Evolutionary conservation across 2,113 vertebrate species (phyloP), one percentile per base, ranked within the genome.

Genomic region (Maccullochella peelii): DNA sequence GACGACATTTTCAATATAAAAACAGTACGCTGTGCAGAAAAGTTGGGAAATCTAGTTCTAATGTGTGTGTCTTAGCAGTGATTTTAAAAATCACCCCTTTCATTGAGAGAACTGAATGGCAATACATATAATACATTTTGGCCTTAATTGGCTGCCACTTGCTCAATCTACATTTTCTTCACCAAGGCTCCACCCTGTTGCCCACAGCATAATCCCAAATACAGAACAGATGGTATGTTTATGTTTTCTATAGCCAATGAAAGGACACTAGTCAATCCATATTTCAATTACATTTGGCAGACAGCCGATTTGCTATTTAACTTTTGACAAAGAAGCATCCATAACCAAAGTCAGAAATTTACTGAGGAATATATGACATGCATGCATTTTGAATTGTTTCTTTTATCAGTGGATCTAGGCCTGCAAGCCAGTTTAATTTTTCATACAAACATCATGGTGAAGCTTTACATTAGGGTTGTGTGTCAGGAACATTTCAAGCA

Each of bases 401-500:
- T 70, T 49, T 33, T 11, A 14, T 38, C 14, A 75, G 20, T 33
- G 23, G 14, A 73, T 52, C 27, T n/a, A 25, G 20, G 16, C 33
- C 52, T 18, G 25, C 16, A 23, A 49, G n/a, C 18, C 9, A 2
- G 1, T 40, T 75, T 80, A 57, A 2, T 16, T 68, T 81, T 74
- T 63, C 58, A 66, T 63, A 10, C 18, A 66, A 66, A 49, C 63
- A 59, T 50, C 61, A 65, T 18, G 5, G 8, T 20, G 38, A 36
- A 68, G 70, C 25, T 70, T 80, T 36, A 40, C 44, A 77, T 81
- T 36, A 63, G 47, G 54, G n/a, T 66, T 71, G 8, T 50, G 33
- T 36, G 57, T 63, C 16, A 4, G 49, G 58, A 84, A 42, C 63
- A 38, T 58, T 88, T 82, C 27, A 83, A 77, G 67, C 63, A 42